These are phyloP conservation scores for Odocoileus hemionus DNA, from an alignment of 2,113 vertebrate genomes.

Conservation along the genomic window DNA sequence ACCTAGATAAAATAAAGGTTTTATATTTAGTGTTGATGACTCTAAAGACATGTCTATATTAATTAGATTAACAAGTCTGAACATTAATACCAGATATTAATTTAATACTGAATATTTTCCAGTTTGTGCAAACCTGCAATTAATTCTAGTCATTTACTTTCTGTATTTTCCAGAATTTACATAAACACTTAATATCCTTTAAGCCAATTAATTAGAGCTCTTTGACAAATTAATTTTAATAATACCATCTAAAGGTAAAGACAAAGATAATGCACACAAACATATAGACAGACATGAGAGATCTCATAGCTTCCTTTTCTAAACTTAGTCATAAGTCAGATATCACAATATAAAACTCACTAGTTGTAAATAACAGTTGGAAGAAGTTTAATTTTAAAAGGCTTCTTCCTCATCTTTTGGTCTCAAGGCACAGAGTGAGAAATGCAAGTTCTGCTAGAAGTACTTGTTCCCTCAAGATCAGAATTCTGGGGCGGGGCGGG, in stretches of 20 bases:
- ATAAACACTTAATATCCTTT: background rate
- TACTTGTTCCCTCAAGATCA: background rate
- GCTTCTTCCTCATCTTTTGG: background rate
- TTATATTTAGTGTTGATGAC: background rate
- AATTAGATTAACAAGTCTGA: background rate
- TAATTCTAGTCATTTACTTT: background rate
- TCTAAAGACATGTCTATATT: background rate
- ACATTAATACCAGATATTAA: background rate
- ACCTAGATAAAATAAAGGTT: background rate
- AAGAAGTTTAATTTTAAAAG: background rate
- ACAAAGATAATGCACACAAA: background rate
- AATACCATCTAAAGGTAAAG: background rate
- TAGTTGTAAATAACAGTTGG: background rate
- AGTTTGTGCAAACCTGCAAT: accelerated
- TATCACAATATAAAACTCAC: background rate
- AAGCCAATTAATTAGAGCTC: background rate
- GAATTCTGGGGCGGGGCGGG: background rate
- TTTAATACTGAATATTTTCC: background rate
- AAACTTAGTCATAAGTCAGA: background rate
- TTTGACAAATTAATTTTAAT: background rate
- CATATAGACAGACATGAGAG: background rate
- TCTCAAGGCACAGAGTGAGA: background rate
- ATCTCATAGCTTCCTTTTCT: background rate
- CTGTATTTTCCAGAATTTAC: background rate
- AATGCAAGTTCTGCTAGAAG: background rate